phyloP scores from a whole-genome alignment of 2,888 invertebrate genomes.

The Pollenia amentaria region DNA sequence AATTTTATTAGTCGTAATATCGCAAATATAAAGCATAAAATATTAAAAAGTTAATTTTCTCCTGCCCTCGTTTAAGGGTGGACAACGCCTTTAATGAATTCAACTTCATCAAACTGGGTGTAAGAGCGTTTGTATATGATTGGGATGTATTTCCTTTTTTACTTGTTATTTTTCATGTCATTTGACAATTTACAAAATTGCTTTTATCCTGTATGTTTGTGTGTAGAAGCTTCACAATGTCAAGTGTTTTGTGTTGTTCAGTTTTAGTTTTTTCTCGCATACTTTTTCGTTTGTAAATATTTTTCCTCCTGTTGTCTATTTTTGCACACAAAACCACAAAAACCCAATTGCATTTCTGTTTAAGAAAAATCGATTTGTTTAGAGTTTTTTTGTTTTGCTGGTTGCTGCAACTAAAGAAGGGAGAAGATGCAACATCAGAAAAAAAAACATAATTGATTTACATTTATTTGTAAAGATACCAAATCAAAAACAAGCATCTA shows the following conservation, averaged over 20 bases:
- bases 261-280: constrained; percentile 21
- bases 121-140: not conserved
- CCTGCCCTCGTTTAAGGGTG: not conserved
- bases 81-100: constrained; percentile 32
- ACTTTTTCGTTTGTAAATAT: not conserved
- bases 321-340: constrained; percentile 55
- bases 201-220: constrained; percentile 57
- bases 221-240: constrained; percentile 59
- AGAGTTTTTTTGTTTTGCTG: not conserved
- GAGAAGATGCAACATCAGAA: not conserved
- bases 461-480: constrained; percentile 27
- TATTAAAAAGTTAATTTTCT: not conserved
- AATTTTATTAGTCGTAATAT: too few relatives aligned
- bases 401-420: not conserved
- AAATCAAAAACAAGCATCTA: constrained; percentile 29
- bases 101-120: constrained; percentile 2
- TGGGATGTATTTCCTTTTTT: constrained; percentile 29
- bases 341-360: constrained; percentile 64
- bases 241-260: constrained; percentile 60
- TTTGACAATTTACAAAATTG: constrained; percentile 71
- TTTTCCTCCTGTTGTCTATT: constrained; percentile 31
- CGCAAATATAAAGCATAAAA: too few relatives aligned
- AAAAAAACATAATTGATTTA: constrained; percentile 23
- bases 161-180: constrained; percentile 61
- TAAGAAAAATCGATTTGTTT: constrained; percentile 58